A percentile compares a stretch with the other conserved stretches of the same genome.
phyloP scores from a whole-genome alignment of 2,113 vertebrate genomes.

The Catharus fuscescens region DNA sequence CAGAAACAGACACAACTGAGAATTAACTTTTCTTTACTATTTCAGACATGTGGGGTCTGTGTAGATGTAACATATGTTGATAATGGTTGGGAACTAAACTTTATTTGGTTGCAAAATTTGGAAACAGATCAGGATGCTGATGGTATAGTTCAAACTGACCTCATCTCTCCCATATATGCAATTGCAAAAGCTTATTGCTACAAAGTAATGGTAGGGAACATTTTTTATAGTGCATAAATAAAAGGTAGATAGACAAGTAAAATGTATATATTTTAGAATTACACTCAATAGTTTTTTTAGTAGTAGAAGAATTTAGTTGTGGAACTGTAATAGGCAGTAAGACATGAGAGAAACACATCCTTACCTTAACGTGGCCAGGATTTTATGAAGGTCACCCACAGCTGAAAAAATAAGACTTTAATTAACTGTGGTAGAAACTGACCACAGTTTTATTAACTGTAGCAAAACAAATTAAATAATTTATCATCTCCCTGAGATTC shows the following conservation, averaged over 20 bases:
- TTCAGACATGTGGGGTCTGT: background rate
- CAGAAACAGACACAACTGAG: background rate
- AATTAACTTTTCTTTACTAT: background rate
- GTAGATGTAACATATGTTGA: background rate
- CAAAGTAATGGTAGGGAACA: background rate
- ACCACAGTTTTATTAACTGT: conserved; percentile 12
- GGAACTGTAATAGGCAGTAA: background rate
- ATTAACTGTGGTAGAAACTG: background rate
- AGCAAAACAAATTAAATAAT: conserved; percentile 24
- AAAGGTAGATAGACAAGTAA: background rate
- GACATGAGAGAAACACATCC: background rate
- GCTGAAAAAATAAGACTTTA: background rate
- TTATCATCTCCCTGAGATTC: background rate
- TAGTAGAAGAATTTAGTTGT: background rate
- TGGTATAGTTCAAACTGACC: background rate
- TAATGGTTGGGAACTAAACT: background rate
- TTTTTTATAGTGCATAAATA: background rate
- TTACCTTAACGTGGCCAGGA: background rate
- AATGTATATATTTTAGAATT: background rate
- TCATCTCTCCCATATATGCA: background rate
- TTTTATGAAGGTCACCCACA: background rate
- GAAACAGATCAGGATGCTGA: background rate
- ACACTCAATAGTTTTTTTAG: background rate
- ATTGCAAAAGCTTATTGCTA: background rate
- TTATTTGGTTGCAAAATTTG: background rate